Conservation (phyloP, 2,888 invertebrate genomes). For the Ephialtes manifestator region DNA sequence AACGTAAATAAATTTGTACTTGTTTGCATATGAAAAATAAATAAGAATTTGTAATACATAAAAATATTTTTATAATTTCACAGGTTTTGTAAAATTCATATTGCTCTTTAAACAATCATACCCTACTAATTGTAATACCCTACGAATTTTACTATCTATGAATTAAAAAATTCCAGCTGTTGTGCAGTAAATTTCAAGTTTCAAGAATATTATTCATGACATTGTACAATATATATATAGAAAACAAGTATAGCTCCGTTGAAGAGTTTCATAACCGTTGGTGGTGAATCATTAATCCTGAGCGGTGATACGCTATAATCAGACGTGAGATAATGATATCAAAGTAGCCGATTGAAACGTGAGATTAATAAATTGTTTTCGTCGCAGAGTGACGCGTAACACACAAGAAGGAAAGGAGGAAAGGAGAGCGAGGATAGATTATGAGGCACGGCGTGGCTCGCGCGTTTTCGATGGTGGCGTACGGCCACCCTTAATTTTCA, state of each 20-base stretch:
- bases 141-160: too few relatives aligned
- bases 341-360: slow-evolving; percentile 47
- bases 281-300: slow-evolving; percentile 4
- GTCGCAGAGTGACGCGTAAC: slow-evolving; percentile 19
- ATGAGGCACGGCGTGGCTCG: slow-evolving; percentile 32
- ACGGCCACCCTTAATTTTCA: slow-evolving; percentile 78
- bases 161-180: too few relatives aligned
- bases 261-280: not conserved
- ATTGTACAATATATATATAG: not conserved
- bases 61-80: too few relatives aligned
- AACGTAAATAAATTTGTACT: too few relatives aligned
- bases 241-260: not conserved
- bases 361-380: slow-evolving; percentile 52
- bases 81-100: too few relatives aligned
- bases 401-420: not conserved
- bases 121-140: too few relatives aligned
- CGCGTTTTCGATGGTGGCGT: slow-evolving; percentile 49
- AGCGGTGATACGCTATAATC: not conserved
- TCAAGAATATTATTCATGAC: not conserved
- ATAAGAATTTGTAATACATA: too few relatives aligned
- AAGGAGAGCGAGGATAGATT: slow-evolving; percentile 17
- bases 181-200: too few relatives aligned
- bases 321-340: slow-evolving; percentile 27
- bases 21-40: too few relatives aligned
- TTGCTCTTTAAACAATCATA: too few relatives aligned